Conservation (phyloP, 2,113 vertebrate species). For the Camelus dromedarius region DNA sequence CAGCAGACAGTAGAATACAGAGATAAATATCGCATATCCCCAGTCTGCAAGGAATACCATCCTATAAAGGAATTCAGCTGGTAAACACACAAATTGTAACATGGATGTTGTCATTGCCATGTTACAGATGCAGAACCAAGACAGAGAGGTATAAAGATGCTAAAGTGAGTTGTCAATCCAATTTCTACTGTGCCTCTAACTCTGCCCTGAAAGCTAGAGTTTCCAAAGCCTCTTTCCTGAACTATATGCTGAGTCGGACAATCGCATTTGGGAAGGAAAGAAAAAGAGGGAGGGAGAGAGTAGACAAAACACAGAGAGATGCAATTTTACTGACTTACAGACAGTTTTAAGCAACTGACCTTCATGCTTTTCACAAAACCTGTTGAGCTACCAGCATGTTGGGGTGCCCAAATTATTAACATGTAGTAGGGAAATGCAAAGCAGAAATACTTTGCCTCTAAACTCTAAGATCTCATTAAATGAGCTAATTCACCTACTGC, state of each 20-base stretch:
- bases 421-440: conserved; percentile 79
- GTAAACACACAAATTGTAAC: background rate
- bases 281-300: background rate
- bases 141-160: background rate
- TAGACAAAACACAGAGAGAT: conserved; percentile 26
- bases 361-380: conserved; percentile 66
- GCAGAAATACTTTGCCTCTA: conserved; percentile 82
- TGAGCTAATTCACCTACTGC: conserved; percentile 86
- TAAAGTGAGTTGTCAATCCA: background rate
- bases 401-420: conserved; percentile 82
- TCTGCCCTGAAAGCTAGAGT: background rate
- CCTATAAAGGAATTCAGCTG: background rate
- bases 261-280: background rate
- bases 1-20: background rate
- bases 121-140: conserved; percentile 15
- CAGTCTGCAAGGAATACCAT: background rate
- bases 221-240: conserved; percentile 44
- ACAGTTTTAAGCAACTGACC: conserved; percentile 75
- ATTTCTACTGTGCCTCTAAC: conserved; percentile 11
- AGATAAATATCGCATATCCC: background rate
- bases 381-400: conserved; percentile 81
- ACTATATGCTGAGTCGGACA: background rate
- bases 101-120: background rate
- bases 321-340: conserved; percentile 44
- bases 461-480: conserved; percentile 86